Evolutionary conservation across 1,140 invertebrate species (phyloP), one percentile per base, ranked within the genome.

Genomic region (Ruditapes philippinarum): DNA sequence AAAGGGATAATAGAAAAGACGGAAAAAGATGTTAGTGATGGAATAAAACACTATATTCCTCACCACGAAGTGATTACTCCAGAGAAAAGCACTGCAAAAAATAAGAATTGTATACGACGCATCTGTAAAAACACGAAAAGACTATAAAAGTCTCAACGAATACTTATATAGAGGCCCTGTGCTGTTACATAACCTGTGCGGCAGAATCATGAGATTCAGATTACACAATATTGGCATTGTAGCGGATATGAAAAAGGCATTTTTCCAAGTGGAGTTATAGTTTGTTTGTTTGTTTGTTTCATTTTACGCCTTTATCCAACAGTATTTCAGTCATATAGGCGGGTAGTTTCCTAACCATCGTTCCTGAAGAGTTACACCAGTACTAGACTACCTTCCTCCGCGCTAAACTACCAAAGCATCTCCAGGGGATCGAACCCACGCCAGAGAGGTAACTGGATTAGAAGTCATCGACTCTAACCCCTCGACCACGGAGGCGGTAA

Each of bases 101-200:
- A n/a, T 62, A 17, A 19, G 54, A 38, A 28, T 81, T n/a, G 79
- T 81, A 33, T 81, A 81, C 28, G 54, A 81, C 57, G 51, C 76
- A 36, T 80, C 76, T 22, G 79, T 31, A 17, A 81, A 60, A 51
- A 38, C 79, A n/a, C 60, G 33, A 38, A 65, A 73, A 14, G 60
- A 65, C 28, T 19, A 73, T 25, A 85, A 85, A 51, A 74, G 82
- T 33, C 42, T 85, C 0, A 85, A 85, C 57, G 68, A 85, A 54
- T 85, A 68, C 57, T 74, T 85, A 25, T 49, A 73, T 14, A 49
- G 62, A 54, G 82, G 82, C 12, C 82, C 65, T 28, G 65, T 74
- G 28, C 19, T 85, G 22, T 38, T 83, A 4, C 60, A 54, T 28
- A 38, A 83, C 62, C 28, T 70, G 33, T 83, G 81, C 45, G 82